A percentile compares a stretch with the other conserved stretches of the same genome.
phyloP scores from a whole-genome alignment of 2,113 vertebrate species.

The Sclerurus mexicanus region DNA sequence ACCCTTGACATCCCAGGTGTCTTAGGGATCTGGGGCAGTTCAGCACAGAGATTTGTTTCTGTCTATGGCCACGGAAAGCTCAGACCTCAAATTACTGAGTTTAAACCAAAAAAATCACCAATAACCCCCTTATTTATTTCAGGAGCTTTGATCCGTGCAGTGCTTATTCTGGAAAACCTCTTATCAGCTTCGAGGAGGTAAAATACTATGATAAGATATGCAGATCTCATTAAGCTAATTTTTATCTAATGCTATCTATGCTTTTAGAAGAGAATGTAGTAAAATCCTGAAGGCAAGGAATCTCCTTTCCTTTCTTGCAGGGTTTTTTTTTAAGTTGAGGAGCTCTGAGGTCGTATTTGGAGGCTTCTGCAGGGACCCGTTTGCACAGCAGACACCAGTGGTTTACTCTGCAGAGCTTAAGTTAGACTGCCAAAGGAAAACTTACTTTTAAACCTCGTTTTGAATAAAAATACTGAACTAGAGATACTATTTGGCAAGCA shows the following conservation, averaged over 20 bases:
- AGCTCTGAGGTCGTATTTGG: neutral
- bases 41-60: neutral
- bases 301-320: neutral
- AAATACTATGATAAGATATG: constrained; percentile 42
- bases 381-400: constrained; percentile 48
- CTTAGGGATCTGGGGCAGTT: neutral
- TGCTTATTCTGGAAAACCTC: neutral
- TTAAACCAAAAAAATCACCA: neutral
- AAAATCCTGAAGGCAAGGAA: constrained; percentile 48
- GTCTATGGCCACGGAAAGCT: neutral
- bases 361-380: constrained; percentile 37
- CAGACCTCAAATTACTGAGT: neutral
- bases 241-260: constrained; percentile 36
- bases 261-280: constrained; percentile 32
- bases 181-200: constrained; percentile 5
- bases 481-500: neutral
- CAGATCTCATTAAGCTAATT: constrained; percentile 44
- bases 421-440: constrained; percentile 49
- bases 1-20: neutral
- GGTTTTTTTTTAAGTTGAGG: neutral
- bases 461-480: constrained; percentile 6
- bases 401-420: constrained; percentile 36
- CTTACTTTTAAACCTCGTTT: constrained; percentile 7
- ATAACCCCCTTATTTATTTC: neutral
- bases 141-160: neutral